Evolutionary conservation across 2,888 invertebrate genomes (phyloP).

Genomic region (Myathropa florea): DNA sequence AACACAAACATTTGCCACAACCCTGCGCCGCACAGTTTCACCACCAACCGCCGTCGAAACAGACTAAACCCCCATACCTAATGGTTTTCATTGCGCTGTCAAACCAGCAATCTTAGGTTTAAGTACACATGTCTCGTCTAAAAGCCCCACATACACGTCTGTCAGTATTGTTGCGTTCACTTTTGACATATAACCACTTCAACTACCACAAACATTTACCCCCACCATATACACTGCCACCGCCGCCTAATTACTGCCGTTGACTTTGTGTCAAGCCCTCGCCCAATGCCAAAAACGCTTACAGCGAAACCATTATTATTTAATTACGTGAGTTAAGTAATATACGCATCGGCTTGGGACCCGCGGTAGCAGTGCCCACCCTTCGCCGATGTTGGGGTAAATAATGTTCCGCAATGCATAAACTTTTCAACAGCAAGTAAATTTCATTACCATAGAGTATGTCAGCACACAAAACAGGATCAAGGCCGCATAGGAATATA

Average conservation of each 20-base stretch:
- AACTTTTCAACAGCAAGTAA: constrained; percentile 14
- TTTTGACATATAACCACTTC: constrained; percentile 37
- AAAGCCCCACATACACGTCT: constrained; percentile 12
- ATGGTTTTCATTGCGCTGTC: constrained; percentile 24
- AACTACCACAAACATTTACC: constrained; percentile 44
- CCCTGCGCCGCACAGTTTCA: not conserved
- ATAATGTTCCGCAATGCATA: not conserved
- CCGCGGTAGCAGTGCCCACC: not conserved
- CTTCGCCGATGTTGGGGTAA: not conserved
- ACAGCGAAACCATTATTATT: constrained; percentile 40
- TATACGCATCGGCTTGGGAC: constrained; percentile 1
- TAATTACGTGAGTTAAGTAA: constrained; percentile 37
- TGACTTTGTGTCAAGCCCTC: constrained; percentile 17
- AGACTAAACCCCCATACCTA: not conserved
- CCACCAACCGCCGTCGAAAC: not conserved
- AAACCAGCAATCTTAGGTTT: constrained; percentile 34
- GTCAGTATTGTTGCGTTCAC: constrained; percentile 5
- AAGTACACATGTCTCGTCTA: constrained; percentile 21
- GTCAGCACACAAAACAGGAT: constrained; percentile 19
- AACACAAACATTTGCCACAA: not conserved
- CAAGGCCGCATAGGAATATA: not conserved
- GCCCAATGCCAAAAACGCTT: constrained; percentile 26
- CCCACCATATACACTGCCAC: not conserved
- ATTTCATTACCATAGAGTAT: constrained; percentile 31
- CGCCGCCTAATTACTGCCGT: constrained; percentile 32